Conservation (phyloP, 1,140 invertebrate species). For the Varroa destructor region DNA sequence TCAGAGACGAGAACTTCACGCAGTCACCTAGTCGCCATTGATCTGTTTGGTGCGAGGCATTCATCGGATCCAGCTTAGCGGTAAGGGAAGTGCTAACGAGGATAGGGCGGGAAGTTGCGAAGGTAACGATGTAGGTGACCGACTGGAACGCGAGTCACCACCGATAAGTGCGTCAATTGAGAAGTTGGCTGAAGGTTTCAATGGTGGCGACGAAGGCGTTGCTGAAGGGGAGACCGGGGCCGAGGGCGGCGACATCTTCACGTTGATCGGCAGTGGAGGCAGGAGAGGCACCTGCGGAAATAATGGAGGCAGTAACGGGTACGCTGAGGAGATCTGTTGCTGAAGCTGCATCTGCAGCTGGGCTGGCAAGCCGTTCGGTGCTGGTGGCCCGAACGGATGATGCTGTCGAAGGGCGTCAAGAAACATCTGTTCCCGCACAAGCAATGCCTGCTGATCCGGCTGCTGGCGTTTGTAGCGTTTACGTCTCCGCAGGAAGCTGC, state of each 20-base stretch:
- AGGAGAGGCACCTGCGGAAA: conserved; percentile 33
- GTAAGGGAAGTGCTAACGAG: background rate
- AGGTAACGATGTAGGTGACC: background rate
- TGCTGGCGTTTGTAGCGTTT: conserved; percentile 85
- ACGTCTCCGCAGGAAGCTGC: conserved; percentile 79
- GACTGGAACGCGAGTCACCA: conserved; percentile 30
- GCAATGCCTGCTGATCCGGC: conserved; percentile 41
- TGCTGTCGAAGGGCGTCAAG: conserved; percentile 37
- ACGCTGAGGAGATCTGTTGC: background rate
- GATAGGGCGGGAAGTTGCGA: background rate
- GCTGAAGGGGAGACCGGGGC: conserved; percentile 29
- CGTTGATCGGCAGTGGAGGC: conserved; percentile 39
- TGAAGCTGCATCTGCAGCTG: too few relatives aligned
- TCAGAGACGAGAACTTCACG: too few relatives aligned
- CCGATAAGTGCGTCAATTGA: conserved; percentile 37
- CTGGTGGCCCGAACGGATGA: conserved; percentile 43
- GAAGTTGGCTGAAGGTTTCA: conserved; percentile 33
- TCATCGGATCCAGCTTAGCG: conserved; percentile 23
- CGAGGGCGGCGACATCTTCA: conserved; percentile 39
- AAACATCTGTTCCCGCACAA: conserved; percentile 21
- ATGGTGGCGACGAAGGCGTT: conserved; percentile 35
- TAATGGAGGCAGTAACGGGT: background rate
- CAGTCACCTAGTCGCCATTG: too few relatives aligned
- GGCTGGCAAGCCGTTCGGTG: conserved; percentile 30
- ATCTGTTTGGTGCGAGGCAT: too few relatives aligned